Conservation (phyloP, 2,888 invertebrate genomes). For the Hylaea fasciaria region DNA sequence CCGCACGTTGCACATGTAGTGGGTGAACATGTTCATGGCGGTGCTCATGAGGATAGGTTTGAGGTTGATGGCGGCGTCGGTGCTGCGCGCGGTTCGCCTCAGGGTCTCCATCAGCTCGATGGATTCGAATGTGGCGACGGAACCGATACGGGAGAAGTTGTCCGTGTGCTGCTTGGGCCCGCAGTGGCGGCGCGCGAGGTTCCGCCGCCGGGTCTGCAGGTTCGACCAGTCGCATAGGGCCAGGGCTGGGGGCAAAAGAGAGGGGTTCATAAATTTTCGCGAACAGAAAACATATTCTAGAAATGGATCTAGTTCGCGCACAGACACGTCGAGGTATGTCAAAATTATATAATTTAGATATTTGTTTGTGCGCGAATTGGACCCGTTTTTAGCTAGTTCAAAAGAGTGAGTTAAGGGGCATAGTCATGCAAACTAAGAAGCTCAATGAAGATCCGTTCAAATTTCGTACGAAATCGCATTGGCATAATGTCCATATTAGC, state of each 20-base stretch:
- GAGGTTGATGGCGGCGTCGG: conserved; percentile 80
- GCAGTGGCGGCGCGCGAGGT: conserved; percentile 91
- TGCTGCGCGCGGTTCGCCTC: conserved; percentile 66
- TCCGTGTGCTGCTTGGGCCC: conserved; percentile 90
- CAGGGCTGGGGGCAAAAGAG: conserved; percentile 86
- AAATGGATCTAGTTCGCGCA: too few relatives aligned
- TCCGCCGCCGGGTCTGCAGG: conserved; percentile 90
- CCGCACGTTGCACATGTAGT: conserved; percentile 93
- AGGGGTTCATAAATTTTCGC: conserved; percentile 1
- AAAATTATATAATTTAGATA: too few relatives aligned
- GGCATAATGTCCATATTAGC: too few relatives aligned
- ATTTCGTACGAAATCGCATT: too few relatives aligned
- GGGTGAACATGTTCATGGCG: conserved; percentile 93
- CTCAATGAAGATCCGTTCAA: too few relatives aligned
- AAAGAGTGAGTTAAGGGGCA: too few relatives aligned
- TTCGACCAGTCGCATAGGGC: conserved; percentile 95
- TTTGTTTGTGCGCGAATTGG: too few relatives aligned
- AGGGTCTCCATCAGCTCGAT: conserved; percentile 85
- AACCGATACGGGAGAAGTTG: conserved; percentile 89
- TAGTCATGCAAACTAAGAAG: too few relatives aligned
- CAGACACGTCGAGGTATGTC: too few relatives aligned
- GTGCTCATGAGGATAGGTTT: conserved; percentile 90
- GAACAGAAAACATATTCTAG: too few relatives aligned
- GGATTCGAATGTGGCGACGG: conserved; percentile 88
- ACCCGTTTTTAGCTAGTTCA: too few relatives aligned